Evolutionary conservation across 2,888 invertebrate genomes (phyloP).

Genomic region (Onthophagus sagittarius): DNA sequence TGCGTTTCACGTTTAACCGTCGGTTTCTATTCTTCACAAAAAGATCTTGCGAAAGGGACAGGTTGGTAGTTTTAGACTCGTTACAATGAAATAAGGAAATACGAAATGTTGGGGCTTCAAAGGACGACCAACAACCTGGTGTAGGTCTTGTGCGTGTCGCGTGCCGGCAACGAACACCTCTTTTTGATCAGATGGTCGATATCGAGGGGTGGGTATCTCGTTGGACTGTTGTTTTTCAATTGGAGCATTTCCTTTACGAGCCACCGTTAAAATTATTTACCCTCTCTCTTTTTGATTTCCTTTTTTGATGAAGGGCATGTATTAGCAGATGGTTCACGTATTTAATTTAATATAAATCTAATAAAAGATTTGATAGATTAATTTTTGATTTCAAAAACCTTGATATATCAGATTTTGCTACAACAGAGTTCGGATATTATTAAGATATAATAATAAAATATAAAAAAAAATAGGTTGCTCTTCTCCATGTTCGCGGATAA

Average conservation of each 20-base stretch:
- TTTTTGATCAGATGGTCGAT: slow-evolving; percentile 30
- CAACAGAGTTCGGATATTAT: too few relatives aligned
- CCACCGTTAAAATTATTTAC: neutral
- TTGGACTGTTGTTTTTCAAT: slow-evolving; percentile 9
- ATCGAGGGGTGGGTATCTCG: slow-evolving; percentile 19
- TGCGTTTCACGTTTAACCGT: neutral
- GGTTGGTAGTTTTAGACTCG: neutral
- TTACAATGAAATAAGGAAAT: neutral
- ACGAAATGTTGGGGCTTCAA: slow-evolving; percentile 28
- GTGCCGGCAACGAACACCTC: slow-evolving; percentile 38
- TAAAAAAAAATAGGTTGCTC: too few relatives aligned
- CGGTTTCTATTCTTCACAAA: neutral
- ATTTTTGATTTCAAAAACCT: too few relatives aligned
- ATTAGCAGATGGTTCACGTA: neutral
- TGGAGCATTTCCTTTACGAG: slow-evolving; percentile 1
- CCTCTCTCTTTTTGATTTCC: neutral
- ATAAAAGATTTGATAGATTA: neutral
- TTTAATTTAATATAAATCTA: neutral
- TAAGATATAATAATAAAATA: too few relatives aligned
- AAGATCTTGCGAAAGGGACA: neutral
- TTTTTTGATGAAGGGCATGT: neutral
- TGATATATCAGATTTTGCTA: too few relatives aligned
- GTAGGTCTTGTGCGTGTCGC: slow-evolving; percentile 38
- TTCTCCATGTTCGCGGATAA: too few relatives aligned
- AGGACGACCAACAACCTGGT: slow-evolving; percentile 44